A percentile compares a stretch with the other conserved stretches of the same genome.
Evolutionary conservation across 2,113 vertebrate genomes (phyloP).

Genomic region (Heterotilapia buettikoferi): DNA sequence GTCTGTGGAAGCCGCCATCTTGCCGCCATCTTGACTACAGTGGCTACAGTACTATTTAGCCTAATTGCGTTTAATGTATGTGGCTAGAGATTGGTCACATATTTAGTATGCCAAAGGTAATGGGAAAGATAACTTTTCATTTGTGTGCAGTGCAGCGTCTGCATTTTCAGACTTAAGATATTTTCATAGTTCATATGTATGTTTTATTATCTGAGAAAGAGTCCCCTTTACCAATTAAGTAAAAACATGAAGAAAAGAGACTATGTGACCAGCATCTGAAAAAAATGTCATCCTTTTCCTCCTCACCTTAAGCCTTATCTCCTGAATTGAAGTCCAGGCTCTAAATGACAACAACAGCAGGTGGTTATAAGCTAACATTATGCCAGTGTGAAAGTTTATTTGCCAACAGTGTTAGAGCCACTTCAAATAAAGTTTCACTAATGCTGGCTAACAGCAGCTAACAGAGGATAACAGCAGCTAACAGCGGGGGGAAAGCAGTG

Average conservation of each 20-base stretch:
- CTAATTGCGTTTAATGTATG: not conserved
- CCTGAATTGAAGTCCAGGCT: not conserved
- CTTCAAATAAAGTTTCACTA: not conserved
- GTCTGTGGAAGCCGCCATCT: rapidly evolving
- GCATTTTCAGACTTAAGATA: not conserved
- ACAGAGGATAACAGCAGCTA: rapidly evolving
- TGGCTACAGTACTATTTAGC: not conserved
- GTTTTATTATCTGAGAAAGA: not conserved
- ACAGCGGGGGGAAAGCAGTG: not conserved
- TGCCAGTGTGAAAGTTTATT: not conserved
- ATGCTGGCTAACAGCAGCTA: not conserved
- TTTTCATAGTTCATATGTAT: not conserved
- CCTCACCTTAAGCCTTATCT: rapidly evolving
- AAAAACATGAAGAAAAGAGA: not conserved
- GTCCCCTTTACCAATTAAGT: not conserved
- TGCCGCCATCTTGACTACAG: not conserved
- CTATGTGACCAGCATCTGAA: not conserved
- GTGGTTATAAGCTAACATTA: not conserved
- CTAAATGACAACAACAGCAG: not conserved
- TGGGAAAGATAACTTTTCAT: not conserved
- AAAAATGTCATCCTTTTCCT: not conserved
- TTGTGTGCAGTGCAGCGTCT: not conserved
- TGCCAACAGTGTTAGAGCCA: not conserved
- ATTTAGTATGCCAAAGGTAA: rapidly evolving
- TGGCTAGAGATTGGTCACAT: not conserved